A percentile compares a stretch with the other conserved stretches of the same genome.
These are phyloP conservation scores for Oncorhynchus tshawytscha DNA, from an alignment of 2,113 vertebrate species.

Conservation along the genomic window DNA sequence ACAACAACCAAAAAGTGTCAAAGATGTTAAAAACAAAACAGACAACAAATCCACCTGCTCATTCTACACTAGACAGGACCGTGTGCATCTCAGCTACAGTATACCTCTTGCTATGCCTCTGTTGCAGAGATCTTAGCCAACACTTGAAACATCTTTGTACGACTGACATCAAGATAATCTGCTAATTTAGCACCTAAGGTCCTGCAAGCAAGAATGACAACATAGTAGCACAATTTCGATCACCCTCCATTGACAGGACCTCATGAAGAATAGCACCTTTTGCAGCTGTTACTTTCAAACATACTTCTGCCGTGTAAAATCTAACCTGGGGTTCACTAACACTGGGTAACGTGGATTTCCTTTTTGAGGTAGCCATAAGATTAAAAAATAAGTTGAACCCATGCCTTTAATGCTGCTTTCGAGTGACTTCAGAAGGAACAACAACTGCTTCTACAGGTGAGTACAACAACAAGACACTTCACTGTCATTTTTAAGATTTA, in stretches of 20 bases:
- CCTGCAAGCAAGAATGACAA: slow-evolving; percentile 51
- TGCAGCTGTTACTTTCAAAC: slow-evolving; percentile 51
- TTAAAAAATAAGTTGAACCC: slow-evolving; percentile 69
- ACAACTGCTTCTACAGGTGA: slow-evolving; percentile 27
- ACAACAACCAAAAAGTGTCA: slow-evolving; percentile 53
- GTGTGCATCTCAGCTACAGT: slow-evolving; percentile 43
- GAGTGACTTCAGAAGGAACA: slow-evolving; percentile 49
- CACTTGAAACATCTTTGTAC: slow-evolving; percentile 64
- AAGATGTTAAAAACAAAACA: slow-evolving; percentile 17
- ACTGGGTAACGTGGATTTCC: slow-evolving; percentile 57
- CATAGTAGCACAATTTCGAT: slow-evolving; percentile 50
- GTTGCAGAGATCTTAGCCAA: slow-evolving; percentile 50
- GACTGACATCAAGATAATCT: slow-evolving; percentile 49
- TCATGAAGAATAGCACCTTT: slow-evolving; percentile 75
- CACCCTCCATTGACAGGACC: slow-evolving; percentile 50
- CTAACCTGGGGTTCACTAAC: slow-evolving; percentile 57
- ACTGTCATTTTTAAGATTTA: slow-evolving; percentile 85
- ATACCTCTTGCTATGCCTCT: slow-evolving; percentile 24
- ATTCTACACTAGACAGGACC: slow-evolving; percentile 55
- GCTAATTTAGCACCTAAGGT: slow-evolving; percentile 80
- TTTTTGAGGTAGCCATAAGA: slow-evolving; percentile 76
- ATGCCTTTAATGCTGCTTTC: slow-evolving; percentile 70
- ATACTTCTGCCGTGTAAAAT: slow-evolving; percentile 49
- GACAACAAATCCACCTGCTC: slow-evolving; percentile 64
- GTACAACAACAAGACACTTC: slow-evolving; percentile 79